Evolutionary conservation across 2,113 vertebrate genomes (phyloP), one percentile per base, ranked within the genome.

Genomic region (Pomatorhinus ruficollis): DNA sequence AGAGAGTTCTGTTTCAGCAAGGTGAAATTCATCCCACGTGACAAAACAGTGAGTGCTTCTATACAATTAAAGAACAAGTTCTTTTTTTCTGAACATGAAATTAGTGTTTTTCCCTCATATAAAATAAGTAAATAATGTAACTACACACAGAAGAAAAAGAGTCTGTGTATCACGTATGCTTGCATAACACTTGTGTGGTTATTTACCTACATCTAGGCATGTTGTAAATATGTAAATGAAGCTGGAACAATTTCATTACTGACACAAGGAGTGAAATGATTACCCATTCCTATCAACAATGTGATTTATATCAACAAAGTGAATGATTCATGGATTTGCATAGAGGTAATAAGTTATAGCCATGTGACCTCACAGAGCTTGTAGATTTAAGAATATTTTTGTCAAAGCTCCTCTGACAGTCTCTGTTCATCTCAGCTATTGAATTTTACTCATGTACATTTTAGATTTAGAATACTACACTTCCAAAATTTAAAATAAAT

Each of bases 231-330:
- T 44, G 30, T 66, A 90, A 74, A 84, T 65, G 16, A 78, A 81
- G 19, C 13, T 78, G 24, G 56, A 25, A 9, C 33, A 84, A 40
- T 64, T 52, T 77, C 6, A 63, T 42, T 82, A 24, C 44, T 75
- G 64, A 39, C 54, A 75, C 13, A 66, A 90, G 30, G 39, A 40
- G 17, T 65, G 68, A 89, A 80, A 88, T 27, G 5, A 33, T 33
- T 66, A 15, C 17, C 39, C 53, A 60, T 68, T 89, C 61, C 45
- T 65, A 44, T 11, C 42, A 90, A 39, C 21, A 64, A 20, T 3
- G 3, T 53, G 37, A 69, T 56, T 47, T 76, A 64, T 61, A 40
- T 11, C 39, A 76, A 39, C 8, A 52, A 30, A 0, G 0, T 22
- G 8, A 68, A 70, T 1, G 2, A 57, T 60, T 56, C 1, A 3